Base-by-base conservation (phyloP, 2,797 vertebrate species). In the Eremophila alpestris region DNA sequence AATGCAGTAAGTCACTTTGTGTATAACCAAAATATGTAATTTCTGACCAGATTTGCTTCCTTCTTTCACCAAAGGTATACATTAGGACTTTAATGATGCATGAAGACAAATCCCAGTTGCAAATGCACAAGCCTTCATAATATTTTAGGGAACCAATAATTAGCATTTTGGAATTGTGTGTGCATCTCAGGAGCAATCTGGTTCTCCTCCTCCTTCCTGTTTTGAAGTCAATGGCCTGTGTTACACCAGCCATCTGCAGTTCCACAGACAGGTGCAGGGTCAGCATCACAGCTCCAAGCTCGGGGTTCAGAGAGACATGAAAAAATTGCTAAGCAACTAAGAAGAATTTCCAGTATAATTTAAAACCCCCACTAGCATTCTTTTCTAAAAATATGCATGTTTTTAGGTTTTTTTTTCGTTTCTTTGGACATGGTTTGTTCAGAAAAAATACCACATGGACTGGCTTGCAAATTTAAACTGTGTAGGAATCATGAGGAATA, bases 161-260 rank as follows among this genome's bases (percentile, higher is more conserved):
- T 97, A 98, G 79, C 79, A 89, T 96, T 97, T 97, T 98, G 89
- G 90, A 98, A 89, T 89, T 87, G 80, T 93, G 76, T 92, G 83
- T 91, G 92, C 80, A 95, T 97, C 95, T 97, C 94, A 93, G 64
- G 96, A 91, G 94, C 96, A 97, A 96, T 97, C 96, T 97, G 95
- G 75, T 97, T 96, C 81, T 97, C 96, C 96, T 97, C 96, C 97
- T 98, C 95, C 97, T 98, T 97, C 95, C 97, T 98, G 95, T 97
- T 98, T 97, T 96, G 96, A 95, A 98, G 95, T 96, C 97, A 97
- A 93, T 93, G 89, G 87, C 87, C 96, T 96, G 86, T 97, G 95
- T 94, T 97, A 95, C 88, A 78, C 93, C 96, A 95, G 93, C 97
- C 97, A 98, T 98, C 98, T 98, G 98, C 95, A 96, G 90, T 83